Evolutionary conservation across 2,113 vertebrate species (phyloP).

Genomic region (Edolisoma coerulescens): DNA sequence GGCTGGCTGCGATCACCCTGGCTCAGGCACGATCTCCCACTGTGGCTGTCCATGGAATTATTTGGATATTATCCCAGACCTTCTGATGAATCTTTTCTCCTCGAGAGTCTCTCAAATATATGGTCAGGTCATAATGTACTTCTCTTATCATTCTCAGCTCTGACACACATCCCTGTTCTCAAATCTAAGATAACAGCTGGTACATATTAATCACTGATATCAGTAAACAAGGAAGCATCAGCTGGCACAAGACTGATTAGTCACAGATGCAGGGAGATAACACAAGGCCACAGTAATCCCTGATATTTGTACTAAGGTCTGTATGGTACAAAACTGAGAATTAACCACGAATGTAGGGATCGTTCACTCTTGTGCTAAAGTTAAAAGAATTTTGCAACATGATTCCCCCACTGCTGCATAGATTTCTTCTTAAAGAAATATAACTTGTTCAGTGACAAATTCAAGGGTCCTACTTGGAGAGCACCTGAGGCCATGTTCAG

Average conservation of each 20-base stretch:
- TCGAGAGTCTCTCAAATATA: not conserved
- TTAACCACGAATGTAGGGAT: not conserved
- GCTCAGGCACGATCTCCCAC: accelerated
- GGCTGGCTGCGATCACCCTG: not conserved
- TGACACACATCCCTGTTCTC: not conserved
- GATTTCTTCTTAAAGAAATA: not conserved
- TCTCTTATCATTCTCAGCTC: not conserved
- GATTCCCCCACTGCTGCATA: not conserved
- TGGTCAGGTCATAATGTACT: not conserved
- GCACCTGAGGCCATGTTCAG: accelerated
- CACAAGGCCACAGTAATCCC: not conserved
- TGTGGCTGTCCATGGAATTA: not conserved
- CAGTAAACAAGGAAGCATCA: not conserved
- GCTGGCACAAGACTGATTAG: not conserved
- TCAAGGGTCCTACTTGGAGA: not conserved
- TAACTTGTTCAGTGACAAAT: not conserved
- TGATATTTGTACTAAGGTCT: not conserved
- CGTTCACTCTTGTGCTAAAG: not conserved
- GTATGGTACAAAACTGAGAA: not conserved
- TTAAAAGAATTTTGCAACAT: not conserved
- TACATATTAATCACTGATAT: not conserved
- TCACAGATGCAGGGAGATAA: not conserved
- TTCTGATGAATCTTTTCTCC: not conserved
- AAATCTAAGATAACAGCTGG: not conserved
- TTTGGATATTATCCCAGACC: not conserved